A percentile compares a stretch with the other conserved stretches of the same genome.
Evolutionary conservation across 2,888 invertebrate species (phyloP).

Genomic region (Lepidochrysops patricia): DNA sequence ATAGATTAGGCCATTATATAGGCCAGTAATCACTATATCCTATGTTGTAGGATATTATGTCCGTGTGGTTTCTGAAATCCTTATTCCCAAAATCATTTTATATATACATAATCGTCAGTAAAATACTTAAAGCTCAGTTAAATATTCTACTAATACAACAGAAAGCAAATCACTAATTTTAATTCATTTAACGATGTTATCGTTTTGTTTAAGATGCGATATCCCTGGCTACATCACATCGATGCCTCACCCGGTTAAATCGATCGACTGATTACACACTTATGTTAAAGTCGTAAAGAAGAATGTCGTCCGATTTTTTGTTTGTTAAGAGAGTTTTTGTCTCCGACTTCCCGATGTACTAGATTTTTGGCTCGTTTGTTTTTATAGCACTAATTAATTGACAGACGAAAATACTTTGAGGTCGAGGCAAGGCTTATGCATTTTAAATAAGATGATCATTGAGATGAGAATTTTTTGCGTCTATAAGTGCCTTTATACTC

Average conservation of each 20-base stretch:
- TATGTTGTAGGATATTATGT: too few relatives aligned
- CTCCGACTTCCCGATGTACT: slow-evolving; percentile 9
- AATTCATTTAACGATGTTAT: not conserved
- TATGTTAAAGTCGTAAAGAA: slow-evolving; percentile 65
- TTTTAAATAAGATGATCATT: not conserved
- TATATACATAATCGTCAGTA: too few relatives aligned
- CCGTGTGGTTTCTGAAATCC: too few relatives aligned
- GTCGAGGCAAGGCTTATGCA: not conserved
- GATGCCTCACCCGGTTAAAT: slow-evolving; percentile 27
- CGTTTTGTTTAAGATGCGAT: too few relatives aligned
- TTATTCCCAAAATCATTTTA: too few relatives aligned
- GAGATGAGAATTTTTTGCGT: not conserved
- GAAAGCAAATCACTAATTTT: not conserved
- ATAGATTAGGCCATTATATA: too few relatives aligned
- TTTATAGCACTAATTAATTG: slow-evolving; percentile 4
- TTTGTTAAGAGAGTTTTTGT: slow-evolving; percentile 6
- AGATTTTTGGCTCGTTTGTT: slow-evolving; percentile 5
- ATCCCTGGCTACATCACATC: not conserved
- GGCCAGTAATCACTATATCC: too few relatives aligned
- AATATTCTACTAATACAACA: too few relatives aligned
- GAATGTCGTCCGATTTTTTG: slow-evolving; percentile 57
- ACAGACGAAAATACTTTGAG: not conserved
- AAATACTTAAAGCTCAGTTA: too few relatives aligned
- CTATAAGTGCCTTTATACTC: not conserved
- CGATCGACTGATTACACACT: slow-evolving; percentile 60